phyloP scores from a whole-genome alignment of 1,140 invertebrate species.

The Holotrichia oblita region DNA sequence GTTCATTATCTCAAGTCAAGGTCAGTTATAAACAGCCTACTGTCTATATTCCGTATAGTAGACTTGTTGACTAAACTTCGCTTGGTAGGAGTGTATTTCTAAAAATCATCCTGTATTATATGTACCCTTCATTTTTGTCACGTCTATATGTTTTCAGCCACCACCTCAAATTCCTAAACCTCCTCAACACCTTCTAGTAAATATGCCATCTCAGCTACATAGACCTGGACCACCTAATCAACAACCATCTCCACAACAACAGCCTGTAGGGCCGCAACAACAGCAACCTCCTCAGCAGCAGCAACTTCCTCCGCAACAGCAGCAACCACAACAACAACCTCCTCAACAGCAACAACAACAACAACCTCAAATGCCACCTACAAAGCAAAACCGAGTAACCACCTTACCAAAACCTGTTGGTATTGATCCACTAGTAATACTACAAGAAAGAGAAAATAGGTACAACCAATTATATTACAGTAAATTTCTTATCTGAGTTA shows the following conservation, averaged over 20 bases:
- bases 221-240: neutral
- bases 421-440: conserved; percentile 90
- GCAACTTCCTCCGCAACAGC: conserved; percentile 58
- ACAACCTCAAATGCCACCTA: conserved; percentile 65
- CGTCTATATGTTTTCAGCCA: neutral
- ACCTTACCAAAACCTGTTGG: conserved; percentile 91
- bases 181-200: conserved; percentile 52
- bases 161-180: conserved; percentile 23
- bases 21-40: too few relatives aligned
- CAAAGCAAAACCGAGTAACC: conserved; percentile 84
- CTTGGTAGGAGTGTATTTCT: too few relatives aligned
- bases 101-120: too few relatives aligned
- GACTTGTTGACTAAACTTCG: too few relatives aligned
- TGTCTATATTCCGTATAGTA: too few relatives aligned
- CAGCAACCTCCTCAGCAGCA: conserved; percentile 55
- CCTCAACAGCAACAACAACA: conserved; percentile 59
- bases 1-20: too few relatives aligned
- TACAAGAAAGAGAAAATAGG: conserved; percentile 95
- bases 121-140: neutral
- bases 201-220: conserved; percentile 38
- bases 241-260: conserved; percentile 50
- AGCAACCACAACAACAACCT: conserved; percentile 41
- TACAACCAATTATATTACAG: too few relatives aligned
- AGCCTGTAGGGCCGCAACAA: conserved; percentile 30
- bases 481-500: too few relatives aligned